Evolutionary conservation across 1,140 invertebrate genomes (phyloP).

Genomic region (Cherax quadricarinatus): DNA sequence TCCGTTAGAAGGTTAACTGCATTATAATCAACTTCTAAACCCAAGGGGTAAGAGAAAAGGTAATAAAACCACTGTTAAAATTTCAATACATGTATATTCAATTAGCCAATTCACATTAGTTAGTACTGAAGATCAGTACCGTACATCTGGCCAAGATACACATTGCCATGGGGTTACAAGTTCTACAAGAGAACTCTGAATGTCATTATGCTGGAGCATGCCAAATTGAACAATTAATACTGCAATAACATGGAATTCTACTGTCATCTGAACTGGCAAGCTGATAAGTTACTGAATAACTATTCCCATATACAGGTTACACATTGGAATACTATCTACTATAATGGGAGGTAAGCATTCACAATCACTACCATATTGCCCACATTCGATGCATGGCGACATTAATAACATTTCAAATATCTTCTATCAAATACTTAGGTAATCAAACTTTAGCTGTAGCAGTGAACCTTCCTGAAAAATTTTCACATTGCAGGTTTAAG

Average conservation of each 20-base stretch:
- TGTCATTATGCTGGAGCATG: conserved; percentile 36
- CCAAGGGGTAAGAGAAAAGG: too few species aligned
- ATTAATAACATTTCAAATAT: too few species aligned
- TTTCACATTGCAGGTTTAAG: too few species aligned
- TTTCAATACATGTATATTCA: conserved; percentile 43
- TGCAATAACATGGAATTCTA: conserved; percentile 21
- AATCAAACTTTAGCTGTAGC: too few species aligned
- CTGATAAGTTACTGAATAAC: conserved; percentile 1
- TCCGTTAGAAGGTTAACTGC: too few species aligned
- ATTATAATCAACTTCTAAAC: too few species aligned
- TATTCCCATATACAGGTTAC: neutral
- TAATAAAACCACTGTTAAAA: too few species aligned
- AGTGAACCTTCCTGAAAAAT: too few species aligned
- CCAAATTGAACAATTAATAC: conserved; percentile 55
- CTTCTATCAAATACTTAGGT: too few species aligned
- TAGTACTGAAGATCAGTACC: conserved; percentile 57
- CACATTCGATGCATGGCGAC: neutral
- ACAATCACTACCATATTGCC: neutral
- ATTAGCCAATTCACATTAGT: conserved; percentile 61
- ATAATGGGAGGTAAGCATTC: neutral
- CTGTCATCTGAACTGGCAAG: conserved; percentile 9
- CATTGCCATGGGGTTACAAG: conserved; percentile 69
- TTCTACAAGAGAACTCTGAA: conserved; percentile 56
- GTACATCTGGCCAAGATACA: conserved; percentile 62
- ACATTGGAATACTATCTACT: conserved; percentile 8